Percentiles rank a stretch among this genome's conserved stretches.
Evolutionary conservation across 2,888 invertebrate species (phyloP).

Genomic region (Clistopyga incitator): DNA sequence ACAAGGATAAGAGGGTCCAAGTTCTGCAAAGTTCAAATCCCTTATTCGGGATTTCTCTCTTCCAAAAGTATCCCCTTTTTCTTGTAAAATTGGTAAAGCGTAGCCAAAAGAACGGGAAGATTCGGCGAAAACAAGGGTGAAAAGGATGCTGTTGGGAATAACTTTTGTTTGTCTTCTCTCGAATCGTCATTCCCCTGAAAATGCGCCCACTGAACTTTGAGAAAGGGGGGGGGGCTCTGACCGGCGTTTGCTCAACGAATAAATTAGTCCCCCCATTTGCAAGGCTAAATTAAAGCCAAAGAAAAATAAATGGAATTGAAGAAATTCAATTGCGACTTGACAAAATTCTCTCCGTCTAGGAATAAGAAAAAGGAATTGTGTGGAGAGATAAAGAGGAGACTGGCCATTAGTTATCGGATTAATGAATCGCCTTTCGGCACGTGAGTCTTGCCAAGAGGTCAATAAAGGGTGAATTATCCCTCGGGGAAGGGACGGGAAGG

Average conservation of each 20-base stretch:
- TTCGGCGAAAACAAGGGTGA: conserved; percentile 1
- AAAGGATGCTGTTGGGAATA: neutral
- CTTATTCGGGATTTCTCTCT: no score
- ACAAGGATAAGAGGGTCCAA: neutral
- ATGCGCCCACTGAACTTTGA: neutral
- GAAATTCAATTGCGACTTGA: neutral
- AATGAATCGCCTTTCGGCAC: conserved; percentile 13
- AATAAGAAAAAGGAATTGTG: neutral
- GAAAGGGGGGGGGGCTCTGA: neutral
- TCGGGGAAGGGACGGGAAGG: neutral
- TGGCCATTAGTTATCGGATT: neutral
- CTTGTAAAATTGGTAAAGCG: neutral
- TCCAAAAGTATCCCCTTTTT: neutral
- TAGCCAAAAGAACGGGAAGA: neutral
- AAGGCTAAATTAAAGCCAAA: conserved; percentile 2
- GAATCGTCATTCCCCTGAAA: neutral
- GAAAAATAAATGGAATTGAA: neutral
- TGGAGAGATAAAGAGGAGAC: neutral
- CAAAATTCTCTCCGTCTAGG: neutral
- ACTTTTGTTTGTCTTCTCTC: conserved; percentile 18
- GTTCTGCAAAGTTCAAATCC: neutral
- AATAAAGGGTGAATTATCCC: conserved; percentile 9
- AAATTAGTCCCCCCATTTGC: neutral
- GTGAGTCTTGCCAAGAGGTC: neutral
- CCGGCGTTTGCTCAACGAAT: neutral